phyloP scores from a whole-genome alignment of 2,113 vertebrate species.

The Onychorhynchus coronatus region DNA sequence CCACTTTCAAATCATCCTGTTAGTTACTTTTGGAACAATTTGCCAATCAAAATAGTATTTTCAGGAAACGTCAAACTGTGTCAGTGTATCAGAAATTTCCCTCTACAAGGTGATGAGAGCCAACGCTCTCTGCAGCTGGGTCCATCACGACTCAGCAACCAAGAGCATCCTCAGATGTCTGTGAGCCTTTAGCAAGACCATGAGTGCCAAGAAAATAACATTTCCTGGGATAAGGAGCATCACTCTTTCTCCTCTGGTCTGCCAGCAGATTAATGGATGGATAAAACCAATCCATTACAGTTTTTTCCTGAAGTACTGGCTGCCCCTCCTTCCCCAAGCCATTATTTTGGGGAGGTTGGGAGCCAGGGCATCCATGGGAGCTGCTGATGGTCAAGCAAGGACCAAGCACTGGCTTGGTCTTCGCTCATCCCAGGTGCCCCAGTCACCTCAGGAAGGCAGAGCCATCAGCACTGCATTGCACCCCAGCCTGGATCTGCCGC shows the following conservation, averaged over 20 bases:
- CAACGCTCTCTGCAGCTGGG: background rate
- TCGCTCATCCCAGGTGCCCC: background rate
- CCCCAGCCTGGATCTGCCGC: background rate
- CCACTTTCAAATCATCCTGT: background rate
- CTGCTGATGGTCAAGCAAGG: background rate
- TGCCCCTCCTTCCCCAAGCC: background rate
- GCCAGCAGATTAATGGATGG: background rate
- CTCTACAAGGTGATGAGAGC: background rate
- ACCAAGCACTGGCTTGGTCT: rapidly evolving
- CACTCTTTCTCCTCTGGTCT: background rate
- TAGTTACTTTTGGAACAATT: background rate
- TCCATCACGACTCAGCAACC: background rate
- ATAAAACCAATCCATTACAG: background rate
- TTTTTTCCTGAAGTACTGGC: background rate
- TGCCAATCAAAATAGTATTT: background rate
- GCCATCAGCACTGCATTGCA: background rate
- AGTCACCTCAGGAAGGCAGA: background rate
- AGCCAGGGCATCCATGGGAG: background rate
- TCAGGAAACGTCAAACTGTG: background rate
- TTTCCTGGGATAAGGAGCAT: background rate
- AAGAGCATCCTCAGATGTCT: background rate
- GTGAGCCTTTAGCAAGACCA: background rate
- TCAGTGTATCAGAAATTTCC: background rate
- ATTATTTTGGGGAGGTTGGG: background rate
- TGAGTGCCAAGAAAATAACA: background rate